phyloP scores from a whole-genome alignment of 1,140 invertebrate species.

The Euura saliciscinereae region DNA sequence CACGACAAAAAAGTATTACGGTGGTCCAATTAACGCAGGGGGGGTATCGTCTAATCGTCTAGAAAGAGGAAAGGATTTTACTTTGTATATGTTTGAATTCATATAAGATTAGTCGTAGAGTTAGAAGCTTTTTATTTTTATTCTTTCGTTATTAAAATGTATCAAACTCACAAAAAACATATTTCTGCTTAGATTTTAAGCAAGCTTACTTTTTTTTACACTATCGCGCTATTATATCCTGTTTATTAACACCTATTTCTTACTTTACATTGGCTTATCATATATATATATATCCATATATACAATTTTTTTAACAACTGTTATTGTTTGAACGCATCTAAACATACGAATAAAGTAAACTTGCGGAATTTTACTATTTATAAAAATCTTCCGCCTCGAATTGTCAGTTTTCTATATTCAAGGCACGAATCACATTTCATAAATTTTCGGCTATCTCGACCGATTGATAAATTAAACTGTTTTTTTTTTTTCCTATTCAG shows the following conservation, averaged over 20 bases:
- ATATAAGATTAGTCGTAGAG: background rate
- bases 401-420: too few species aligned
- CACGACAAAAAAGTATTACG: background rate
- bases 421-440: too few species aligned
- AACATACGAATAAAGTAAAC: too few species aligned
- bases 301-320: background rate
- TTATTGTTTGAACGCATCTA: background rate
- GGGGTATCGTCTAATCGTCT: background rate
- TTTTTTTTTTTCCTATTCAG: too few species aligned
- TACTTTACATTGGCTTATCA: conserved; percentile 6
- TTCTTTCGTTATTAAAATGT: background rate
- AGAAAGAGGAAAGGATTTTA: background rate
- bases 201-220: background rate
- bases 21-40: background rate
- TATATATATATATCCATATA: background rate
- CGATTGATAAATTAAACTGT: too few species aligned
- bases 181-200: background rate
- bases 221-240: background rate
- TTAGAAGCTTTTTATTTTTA: background rate
- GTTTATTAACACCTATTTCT: conserved; percentile 1
- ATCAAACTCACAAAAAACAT: background rate
- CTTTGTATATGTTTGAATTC: background rate
- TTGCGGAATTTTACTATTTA: too few species aligned
- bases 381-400: too few species aligned
- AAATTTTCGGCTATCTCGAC: too few species aligned